Base-by-base conservation (phyloP, 2,888 invertebrate genomes). In the Drosophila niveifrons region DNA sequence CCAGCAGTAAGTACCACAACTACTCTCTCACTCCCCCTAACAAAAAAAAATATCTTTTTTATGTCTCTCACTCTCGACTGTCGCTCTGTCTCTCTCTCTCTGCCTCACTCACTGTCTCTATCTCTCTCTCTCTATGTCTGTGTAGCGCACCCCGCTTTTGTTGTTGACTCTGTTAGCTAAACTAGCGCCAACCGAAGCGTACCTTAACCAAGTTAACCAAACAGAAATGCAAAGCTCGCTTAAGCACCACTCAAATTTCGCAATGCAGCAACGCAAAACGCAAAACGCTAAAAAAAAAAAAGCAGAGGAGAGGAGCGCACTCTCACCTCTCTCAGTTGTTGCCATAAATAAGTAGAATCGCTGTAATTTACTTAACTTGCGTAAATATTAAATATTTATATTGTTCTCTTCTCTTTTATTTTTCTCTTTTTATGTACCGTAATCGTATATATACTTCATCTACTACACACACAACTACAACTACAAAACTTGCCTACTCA, bases 371-470 rank as follows among this genome's bases (percentile, higher is more conserved):
- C 80, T 74, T 78, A 82, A 80, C 71, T 72, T 82, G 75, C 77
- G 80, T 79, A 80, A 87, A 90, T 78, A 90, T 80, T 75, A 80
- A 89, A 89, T 90, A 90, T 89, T 88, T 90, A 85, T 89, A 78
- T 85, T 88, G 77, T 87, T 81, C 89, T 86, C 82, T 70, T 73
- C 77, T 81, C 79, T 83, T 85, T 75, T 85, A 78, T 79, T 88
- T 78, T 80, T 88, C 88, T 76, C 84, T 82, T 84, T 82, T 80
- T 89, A 85, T 85, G 85, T 85, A 88, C 84, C 87, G 87, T 86
- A 81, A 82, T 75, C 81, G 87, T 83, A 78, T 70, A 78, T 70
- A 70, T 78, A 83, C 86, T 82, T 89, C 88, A 89, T 89, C 80
- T 85, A 89, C 84, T 84, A 84, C 89, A 88, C 80, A 85, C 87